Evolutionary conservation across 1,140 invertebrate species (phyloP).

Genomic region (Scaptomyza graminum): DNA sequence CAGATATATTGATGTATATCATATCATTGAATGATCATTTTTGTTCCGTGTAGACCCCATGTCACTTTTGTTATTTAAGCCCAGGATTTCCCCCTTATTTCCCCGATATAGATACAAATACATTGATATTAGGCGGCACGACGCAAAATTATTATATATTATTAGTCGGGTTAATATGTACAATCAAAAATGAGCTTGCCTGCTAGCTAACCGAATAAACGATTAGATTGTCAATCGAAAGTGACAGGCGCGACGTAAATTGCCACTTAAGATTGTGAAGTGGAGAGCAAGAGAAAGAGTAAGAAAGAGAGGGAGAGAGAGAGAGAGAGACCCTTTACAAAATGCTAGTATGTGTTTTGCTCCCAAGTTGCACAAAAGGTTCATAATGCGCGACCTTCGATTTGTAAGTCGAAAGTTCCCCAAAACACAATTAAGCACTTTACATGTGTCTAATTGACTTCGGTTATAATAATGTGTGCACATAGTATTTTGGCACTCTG

Average conservation of each 20-base stretch:
- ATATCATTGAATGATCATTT: not conserved
- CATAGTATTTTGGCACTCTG: too few relatives aligned
- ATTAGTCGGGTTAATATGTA: not conserved
- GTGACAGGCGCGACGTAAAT: conserved; percentile 36
- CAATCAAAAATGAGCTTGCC: not conserved
- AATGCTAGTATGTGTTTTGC: too few relatives aligned
- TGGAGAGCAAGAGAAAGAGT: not conserved
- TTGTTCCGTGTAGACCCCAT: too few relatives aligned
- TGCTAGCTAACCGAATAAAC: not conserved
- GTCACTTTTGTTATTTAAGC: too few relatives aligned
- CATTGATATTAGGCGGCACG: not conserved
- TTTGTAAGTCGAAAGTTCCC: conserved; percentile 14
- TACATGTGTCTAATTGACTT: conserved; percentile 58
- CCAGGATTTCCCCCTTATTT: not conserved
- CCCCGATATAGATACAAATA: conserved; percentile 7
- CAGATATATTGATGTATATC: not conserved
- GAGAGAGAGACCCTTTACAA: too few relatives aligned
- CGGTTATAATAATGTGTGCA: conserved; percentile 56
- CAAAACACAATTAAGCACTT: conserved; percentile 59
- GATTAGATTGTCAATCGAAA: conserved; percentile 49
- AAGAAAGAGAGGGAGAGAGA: too few relatives aligned
- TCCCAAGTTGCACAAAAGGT: too few relatives aligned
- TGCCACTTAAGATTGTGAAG: conserved; percentile 20
- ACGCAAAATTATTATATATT: conserved; percentile 1
- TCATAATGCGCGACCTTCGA: too few relatives aligned